A percentile compares a stretch with the other conserved stretches of the same genome.
Evolutionary conservation across 2,888 invertebrate species (phyloP).

Genomic region (Cryptocephalus moraei): DNA sequence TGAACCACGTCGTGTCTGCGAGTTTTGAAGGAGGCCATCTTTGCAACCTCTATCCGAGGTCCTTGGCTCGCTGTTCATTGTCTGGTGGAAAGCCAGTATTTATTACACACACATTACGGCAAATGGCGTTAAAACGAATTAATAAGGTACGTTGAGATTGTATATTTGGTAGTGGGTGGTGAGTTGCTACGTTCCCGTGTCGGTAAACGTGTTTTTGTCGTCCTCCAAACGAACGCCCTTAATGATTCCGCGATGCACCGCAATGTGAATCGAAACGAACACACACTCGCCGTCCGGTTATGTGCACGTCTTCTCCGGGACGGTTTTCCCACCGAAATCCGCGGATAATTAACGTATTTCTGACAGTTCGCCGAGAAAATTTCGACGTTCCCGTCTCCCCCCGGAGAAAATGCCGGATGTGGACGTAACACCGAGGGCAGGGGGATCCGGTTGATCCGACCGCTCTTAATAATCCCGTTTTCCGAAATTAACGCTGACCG

Average conservation of each 20-base stretch:
- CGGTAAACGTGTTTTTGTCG: constrained; percentile 20
- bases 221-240: constrained; percentile 41
- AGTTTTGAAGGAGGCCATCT: constrained; percentile 76
- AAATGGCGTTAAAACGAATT: constrained; percentile 96
- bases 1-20: constrained; percentile 64
- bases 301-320: too few relatives aligned
- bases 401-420: constrained; percentile 36
- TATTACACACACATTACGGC: constrained; percentile 56
- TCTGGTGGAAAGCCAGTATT: constrained; percentile 69
- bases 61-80: constrained; percentile 75
- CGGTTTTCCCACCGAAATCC: too few relatives aligned
- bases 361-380: too few relatives aligned
- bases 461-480: too few relatives aligned
- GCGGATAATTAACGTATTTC: too few relatives aligned
- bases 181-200: constrained; percentile 14
- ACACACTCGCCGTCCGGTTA: too few relatives aligned
- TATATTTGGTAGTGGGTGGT: constrained; percentile 15
- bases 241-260: constrained; percentile 48
- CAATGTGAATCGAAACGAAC: constrained; percentile 43
- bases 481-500: too few relatives aligned
- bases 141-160: constrained; percentile 71
- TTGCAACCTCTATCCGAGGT: constrained; percentile 78
- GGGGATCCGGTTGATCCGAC: constrained; percentile 17
- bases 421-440: constrained; percentile 28
- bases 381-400: too few relatives aligned